Evolutionary conservation across 2,113 vertebrate genomes (phyloP), one percentile per base, ranked within the genome.

Genomic region (Xenopus laevis): DNA sequence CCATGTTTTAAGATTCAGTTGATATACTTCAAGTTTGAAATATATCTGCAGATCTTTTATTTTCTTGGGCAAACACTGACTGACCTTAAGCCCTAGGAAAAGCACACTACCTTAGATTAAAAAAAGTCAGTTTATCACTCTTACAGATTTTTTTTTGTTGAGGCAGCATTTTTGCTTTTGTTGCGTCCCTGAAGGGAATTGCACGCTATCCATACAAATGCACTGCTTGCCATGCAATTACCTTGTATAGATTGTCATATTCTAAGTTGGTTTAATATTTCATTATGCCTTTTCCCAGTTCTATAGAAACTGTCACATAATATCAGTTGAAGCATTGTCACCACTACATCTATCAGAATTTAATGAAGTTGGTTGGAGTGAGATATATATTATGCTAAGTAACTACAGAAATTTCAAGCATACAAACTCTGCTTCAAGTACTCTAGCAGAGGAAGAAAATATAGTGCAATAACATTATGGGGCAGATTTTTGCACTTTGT

Each of bases 131-230:
- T 50, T 65, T 65, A 4, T 30, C 52, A 40, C 68, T 55, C 20
- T 61, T 15, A 13, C 21, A 1, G 20, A 8, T 13, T 20, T 16
- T 40, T 33, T 33, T 45, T 45, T 21, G 17, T 57, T 73, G 23
- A 45, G 13, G 17, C 63, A 2, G 15, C 66, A 17, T 1, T 68
- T 77, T 8, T 13, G 47, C 40, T 7, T 0, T 72, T 75, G 52
- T 18, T 70, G 18, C 53, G 6, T 52, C 68, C 46, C 67, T 52
- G 16, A 52, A 52, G 6, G 50, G 16, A 66, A 23, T 53, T 71
- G 18, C 4, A 65, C n/a, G 17, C 16, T 46, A 71, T 60, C n/a
- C 30, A 72, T 58, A 77, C 60, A 70, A 50, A 16, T n/a, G 13
- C 8, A 55, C 21, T 71, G 60, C 8, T 0, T 65, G 44, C 0